phyloP scores from a whole-genome alignment of 2,888 invertebrate species.

The Tortrix viridana region DNA sequence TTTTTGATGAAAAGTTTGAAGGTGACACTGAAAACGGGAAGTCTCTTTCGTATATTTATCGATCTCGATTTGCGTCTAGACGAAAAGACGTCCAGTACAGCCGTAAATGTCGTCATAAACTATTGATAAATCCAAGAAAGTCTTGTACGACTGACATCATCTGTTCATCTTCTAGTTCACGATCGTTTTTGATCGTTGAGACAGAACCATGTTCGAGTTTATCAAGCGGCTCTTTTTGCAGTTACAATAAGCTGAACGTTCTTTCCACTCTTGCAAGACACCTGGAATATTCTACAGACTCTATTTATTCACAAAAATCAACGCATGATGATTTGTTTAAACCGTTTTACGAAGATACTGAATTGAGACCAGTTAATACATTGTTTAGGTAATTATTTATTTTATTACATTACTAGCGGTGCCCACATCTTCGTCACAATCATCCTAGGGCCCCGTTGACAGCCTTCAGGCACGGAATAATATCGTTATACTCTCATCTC shows the following conservation, averaged over 20 bases:
- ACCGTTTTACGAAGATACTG: not conserved
- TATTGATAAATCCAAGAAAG: not conserved
- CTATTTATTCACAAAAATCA: not conserved
- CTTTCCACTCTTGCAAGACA: constrained; percentile 2
- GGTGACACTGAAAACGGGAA: not conserved
- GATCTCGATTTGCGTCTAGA: not conserved
- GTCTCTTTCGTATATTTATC: constrained; percentile 4
- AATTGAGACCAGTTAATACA: constrained; percentile 1
- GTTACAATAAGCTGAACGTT: not conserved
- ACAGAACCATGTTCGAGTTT: not conserved
- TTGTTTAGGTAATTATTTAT: not conserved
- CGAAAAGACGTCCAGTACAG: not conserved
- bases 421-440: no score
- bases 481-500: no score
- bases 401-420: no score
- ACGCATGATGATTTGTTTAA: not conserved
- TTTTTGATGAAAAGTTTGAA: not conserved
- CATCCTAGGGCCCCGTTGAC: not conserved
- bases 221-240: not conserved
- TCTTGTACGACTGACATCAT: not conserved
- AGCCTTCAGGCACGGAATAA: no score
- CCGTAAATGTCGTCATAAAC: not conserved
- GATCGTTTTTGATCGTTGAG: not conserved
- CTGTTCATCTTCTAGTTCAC: not conserved
- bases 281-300: not conserved